Base-by-base conservation (phyloP, 2,113 vertebrate genomes). In the Catharus minimus region DNA sequence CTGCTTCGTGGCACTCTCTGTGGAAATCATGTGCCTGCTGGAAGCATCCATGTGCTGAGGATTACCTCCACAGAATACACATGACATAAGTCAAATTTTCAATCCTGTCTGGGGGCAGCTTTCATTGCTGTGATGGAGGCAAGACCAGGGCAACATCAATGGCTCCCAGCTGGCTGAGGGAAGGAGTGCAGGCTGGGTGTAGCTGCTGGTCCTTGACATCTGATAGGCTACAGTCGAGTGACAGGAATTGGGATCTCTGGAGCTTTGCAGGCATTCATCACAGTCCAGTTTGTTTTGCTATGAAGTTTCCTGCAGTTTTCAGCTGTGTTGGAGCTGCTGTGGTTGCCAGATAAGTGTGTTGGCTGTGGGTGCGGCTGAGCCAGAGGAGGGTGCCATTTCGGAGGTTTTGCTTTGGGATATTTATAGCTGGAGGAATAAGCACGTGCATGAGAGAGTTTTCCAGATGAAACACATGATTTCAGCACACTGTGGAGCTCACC, bases 351-450 rank as follows among this genome's bases (percentile, higher is more conserved):
- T 95, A 93, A 95, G 82, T 88, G 64, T 79, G 69, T 80, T 76
- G 77, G 67, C 76, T 22, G 46, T 86, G 61, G 79, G 67, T 82
- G 88, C 8, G 58, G 61, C 89, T 85, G 88, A 89, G 83, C 72
- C 41, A 81, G 81, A 77, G 72, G 92, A 89, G 75, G 93, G 94
- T 91, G 92, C 89, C 86, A 85, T 95, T 95, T 93, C 38, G 23
- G 79, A 89, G 82, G 80, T 73, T 86, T 94, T 82, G 75, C 84
- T 96, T 91, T 80, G 68, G 66, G 82, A 75, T 96, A 95, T 95
- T 95, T 95, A 94, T 95, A 95, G 92, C 82, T 81, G 68, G 86
- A 93, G 76, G 65, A 93, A 86, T 6, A 86, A 90, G 90, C 94
- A 92, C 17, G 32, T 92, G 88, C 14, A 1, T 16, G 49, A 91